These are phyloP conservation scores for Pangasianodon hypophthalmus DNA, from an alignment of 2,113 vertebrate species.

Conservation along the genomic window DNA sequence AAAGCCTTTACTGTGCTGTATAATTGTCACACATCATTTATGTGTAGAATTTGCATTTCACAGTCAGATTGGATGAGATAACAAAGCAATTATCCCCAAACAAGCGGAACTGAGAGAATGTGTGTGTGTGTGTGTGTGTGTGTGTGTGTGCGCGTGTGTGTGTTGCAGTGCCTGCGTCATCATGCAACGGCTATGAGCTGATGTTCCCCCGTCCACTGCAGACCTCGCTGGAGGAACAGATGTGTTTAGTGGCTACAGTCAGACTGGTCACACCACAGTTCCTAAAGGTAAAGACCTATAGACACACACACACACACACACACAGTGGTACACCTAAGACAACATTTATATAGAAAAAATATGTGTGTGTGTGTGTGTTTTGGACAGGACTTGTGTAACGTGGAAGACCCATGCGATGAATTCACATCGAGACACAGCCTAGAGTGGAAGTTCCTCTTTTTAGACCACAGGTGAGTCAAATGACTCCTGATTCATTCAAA, in stretches of 20 bases:
- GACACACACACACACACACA: neutral
- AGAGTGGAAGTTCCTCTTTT: constrained; percentile 84
- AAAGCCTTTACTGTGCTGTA: too few relatives aligned
- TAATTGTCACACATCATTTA: too few relatives aligned
- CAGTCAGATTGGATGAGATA: too few relatives aligned
- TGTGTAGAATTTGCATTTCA: too few relatives aligned
- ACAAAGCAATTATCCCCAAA: too few relatives aligned
- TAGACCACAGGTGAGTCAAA: constrained; percentile 80
- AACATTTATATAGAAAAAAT: too few relatives aligned
- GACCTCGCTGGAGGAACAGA: constrained; percentile 83
- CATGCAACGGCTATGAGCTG: constrained; percentile 82
- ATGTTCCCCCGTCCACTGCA: constrained; percentile 77
- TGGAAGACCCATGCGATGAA: constrained; percentile 79
- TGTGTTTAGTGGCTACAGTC: constrained; percentile 89
- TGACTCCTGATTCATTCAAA: neutral
- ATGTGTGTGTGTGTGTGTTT: constrained; percentile 38
- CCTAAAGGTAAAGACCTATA: constrained; percentile 76
- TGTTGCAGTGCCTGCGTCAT: constrained; percentile 81
- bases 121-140: neutral
- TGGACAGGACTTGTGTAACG: constrained; percentile 78
- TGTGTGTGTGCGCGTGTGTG: constrained; percentile 47
- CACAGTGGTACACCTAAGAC: too few relatives aligned
- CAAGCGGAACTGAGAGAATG: too few relatives aligned
- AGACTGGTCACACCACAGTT: constrained; percentile 81
- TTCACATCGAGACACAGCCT: constrained; percentile 81